Conservation (phyloP, 2,797 vertebrate species). For the Pseudochromis fuscus region DNA sequence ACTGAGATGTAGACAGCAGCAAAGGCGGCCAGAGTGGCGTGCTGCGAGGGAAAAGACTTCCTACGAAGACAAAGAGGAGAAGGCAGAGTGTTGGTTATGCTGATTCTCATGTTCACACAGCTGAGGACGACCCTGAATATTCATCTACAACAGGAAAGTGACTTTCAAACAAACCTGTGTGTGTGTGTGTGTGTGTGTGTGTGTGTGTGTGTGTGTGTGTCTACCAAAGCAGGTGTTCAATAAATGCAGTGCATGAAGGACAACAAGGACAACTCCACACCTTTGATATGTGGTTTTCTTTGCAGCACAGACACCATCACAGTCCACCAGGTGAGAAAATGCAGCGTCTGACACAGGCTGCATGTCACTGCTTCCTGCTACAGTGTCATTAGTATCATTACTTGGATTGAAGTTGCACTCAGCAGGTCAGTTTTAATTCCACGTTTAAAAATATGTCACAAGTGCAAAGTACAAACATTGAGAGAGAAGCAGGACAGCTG, state of each 20-base stretch:
- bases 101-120: constrained; percentile 56
- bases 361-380: background rate
- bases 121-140: constrained; percentile 57
- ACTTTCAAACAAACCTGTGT: constrained; percentile 57
- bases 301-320: background rate
- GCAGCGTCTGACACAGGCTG: background rate
- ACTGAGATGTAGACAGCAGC: constrained; percentile 96
- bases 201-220: constrained; percentile 22
- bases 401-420: too few relatives aligned
- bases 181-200: constrained; percentile 8
- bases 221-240: constrained; percentile 40
- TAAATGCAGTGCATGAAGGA: constrained; percentile 32
- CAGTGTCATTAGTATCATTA: background rate
- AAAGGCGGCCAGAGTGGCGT: constrained; percentile 94
- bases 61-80: constrained; percentile 76
- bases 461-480: background rate
- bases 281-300: background rate
- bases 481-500: constrained; percentile 7
- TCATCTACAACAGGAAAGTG: constrained; percentile 43
- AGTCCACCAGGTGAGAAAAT: background rate
- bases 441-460: background rate
- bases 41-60: constrained; percentile 96
- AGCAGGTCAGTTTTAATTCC: background rate
- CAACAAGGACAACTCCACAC: background rate
- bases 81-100: constrained; percentile 38